These are phyloP conservation scores for Rhea pennata DNA, from an alignment of 2,113 vertebrate species.

Conservation along the genomic window DNA sequence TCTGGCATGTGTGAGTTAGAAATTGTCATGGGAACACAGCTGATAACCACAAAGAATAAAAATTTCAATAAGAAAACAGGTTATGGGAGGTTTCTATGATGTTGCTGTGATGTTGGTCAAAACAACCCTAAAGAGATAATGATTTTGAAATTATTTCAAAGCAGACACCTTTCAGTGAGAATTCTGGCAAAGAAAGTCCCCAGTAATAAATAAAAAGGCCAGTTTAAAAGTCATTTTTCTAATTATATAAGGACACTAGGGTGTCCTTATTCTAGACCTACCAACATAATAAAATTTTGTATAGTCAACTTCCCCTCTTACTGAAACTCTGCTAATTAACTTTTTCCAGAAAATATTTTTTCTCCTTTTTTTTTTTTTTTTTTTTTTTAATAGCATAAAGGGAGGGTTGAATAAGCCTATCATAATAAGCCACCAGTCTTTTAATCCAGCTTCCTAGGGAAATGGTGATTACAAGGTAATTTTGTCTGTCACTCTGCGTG, in stretches of 20 bases:
- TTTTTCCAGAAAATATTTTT: not conserved
- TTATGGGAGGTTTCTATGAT: not conserved
- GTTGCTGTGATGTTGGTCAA: not conserved
- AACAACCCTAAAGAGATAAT: slow-evolving; percentile 1
- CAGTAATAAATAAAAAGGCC: not conserved
- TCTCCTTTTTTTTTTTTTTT: not conserved
- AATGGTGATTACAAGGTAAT: not conserved
- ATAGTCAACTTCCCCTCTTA: not conserved
- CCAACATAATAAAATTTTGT: accelerated
- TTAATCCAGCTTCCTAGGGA: not conserved
- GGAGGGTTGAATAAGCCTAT: not conserved
- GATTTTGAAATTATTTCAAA: slow-evolving; percentile 14
- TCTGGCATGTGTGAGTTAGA: slow-evolving; percentile 55
- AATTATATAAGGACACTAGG: not conserved
- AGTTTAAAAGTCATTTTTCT: not conserved
- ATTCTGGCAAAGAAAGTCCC: not conserved
- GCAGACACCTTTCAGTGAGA: not conserved
- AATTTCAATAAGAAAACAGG: slow-evolving; percentile 37
- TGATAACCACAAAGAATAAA: slow-evolving; percentile 60
- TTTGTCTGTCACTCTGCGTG: not conserved
- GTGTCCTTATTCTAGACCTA: not conserved
- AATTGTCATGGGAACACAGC: slow-evolving; percentile 67
- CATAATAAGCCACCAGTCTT: not conserved
- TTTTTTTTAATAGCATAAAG: not conserved
- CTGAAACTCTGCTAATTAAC: not conserved